Conservation (phyloP, 2,113 vertebrate genomes). For the Butastur rufipennis region DNA sequence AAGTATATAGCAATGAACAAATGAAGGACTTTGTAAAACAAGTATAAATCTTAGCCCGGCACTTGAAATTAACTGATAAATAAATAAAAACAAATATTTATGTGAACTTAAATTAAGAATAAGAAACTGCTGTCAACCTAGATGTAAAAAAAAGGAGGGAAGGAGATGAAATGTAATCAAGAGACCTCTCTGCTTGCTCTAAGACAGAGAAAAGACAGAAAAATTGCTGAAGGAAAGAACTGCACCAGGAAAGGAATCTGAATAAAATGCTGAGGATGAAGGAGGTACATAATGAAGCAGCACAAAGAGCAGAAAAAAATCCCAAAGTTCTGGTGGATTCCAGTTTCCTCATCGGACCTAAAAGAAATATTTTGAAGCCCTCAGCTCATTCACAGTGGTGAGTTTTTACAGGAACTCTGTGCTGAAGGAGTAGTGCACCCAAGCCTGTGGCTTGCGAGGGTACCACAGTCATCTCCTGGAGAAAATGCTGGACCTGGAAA, state of each 20-base stretch:
- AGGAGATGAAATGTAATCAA: not conserved
- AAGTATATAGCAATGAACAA: not conserved
- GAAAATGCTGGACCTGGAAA: not conserved
- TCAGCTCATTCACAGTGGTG: not conserved
- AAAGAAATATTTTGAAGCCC: not conserved
- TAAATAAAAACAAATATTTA: not conserved
- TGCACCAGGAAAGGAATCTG: not conserved
- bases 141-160: not conserved
- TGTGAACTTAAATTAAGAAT: not conserved
- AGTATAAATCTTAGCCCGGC: not conserved
- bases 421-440: not conserved
- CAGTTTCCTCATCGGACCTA: not conserved
- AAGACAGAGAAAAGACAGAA: not conserved
- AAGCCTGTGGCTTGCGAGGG: accelerated
- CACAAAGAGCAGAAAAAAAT: not conserved
- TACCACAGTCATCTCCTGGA: not conserved
- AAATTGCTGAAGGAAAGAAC: not conserved
- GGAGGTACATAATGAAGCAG: not conserved
- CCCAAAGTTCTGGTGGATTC: not conserved
- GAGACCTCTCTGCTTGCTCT: not conserved
- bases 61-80: not conserved
- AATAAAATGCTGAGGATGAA: not conserved
- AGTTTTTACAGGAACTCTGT: not conserved
- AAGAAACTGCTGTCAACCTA: not conserved
- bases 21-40: not conserved